phyloP scores from a whole-genome alignment of 2,888 invertebrate genomes.

The Eurois occulta region DNA sequence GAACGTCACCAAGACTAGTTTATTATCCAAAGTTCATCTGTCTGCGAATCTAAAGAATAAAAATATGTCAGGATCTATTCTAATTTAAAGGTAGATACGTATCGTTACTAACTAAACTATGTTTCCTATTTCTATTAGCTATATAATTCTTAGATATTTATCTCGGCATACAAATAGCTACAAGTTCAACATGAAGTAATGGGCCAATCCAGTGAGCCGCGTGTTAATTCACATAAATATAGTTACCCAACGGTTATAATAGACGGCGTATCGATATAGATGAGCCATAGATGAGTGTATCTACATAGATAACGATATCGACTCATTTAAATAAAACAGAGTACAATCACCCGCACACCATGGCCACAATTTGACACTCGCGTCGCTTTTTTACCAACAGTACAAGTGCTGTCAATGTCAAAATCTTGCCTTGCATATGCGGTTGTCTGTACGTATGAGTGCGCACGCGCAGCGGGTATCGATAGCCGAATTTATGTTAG shows the following conservation, averaged over 20 bases:
- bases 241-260: slow-evolving; percentile 32
- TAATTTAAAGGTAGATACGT: not conserved
- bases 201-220: slow-evolving; percentile 23
- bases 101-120: slow-evolving; percentile 11
- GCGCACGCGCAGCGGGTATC: slow-evolving; percentile 68
- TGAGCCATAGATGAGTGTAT: slow-evolving; percentile 43
- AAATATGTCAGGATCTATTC: slow-evolving; percentile 27
- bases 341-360: slow-evolving; percentile 19
- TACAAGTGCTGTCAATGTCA: not conserved
- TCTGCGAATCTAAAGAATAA: slow-evolving; percentile 13
- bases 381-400: not conserved
- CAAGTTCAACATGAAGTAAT: slow-evolving; percentile 46
- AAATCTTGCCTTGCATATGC: not conserved
- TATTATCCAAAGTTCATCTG: slow-evolving; percentile 15
- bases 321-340: slow-evolving; percentile 65
- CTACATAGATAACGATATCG: slow-evolving; percentile 57
- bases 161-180: slow-evolving; percentile 33
- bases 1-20: slow-evolving; percentile 17
- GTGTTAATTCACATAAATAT: slow-evolving; percentile 38
- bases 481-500: slow-evolving; percentile 58
- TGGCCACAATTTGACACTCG: too few species aligned
- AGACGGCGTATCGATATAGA: slow-evolving; percentile 44
- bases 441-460: slow-evolving; percentile 13
- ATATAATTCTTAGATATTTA: slow-evolving; percentile 48
- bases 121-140: slow-evolving; percentile 10